Percentiles rank a stretch among this genome's conserved stretches.
Conservation (phyloP, 1,140 invertebrate species). For the Drosophila simulans region DNA sequence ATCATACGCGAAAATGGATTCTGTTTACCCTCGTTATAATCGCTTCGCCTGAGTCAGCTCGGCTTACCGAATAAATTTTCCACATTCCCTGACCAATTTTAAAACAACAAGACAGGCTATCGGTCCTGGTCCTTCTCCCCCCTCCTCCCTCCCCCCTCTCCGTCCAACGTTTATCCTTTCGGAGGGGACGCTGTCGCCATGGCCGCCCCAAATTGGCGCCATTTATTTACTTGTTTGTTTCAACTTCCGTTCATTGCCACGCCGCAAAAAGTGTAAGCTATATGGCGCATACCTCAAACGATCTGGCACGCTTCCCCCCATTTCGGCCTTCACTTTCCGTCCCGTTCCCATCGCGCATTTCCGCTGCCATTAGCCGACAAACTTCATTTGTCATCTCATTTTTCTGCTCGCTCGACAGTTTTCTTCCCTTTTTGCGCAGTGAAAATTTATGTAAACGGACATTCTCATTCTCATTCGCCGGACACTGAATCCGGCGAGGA, state of each 20-base stretch:
- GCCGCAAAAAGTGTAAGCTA: conserved; percentile 79
- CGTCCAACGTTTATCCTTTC: not conserved
- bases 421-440: conserved; percentile 67
- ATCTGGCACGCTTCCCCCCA: conserved; percentile 14
- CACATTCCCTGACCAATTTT: conserved; percentile 58
- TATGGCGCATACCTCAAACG: conserved; percentile 59
- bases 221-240: conserved; percentile 84
- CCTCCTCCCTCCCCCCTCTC: not conserved
- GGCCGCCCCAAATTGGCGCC: conserved; percentile 74
- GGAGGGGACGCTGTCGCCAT: conserved; percentile 27
- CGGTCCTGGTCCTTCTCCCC: not conserved
- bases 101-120: conserved; percentile 68
- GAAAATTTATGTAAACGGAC: conserved; percentile 82
- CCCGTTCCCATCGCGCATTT: conserved; percentile 52
- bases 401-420: conserved; percentile 82
- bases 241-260: conserved; percentile 83
- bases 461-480: conserved; percentile 64
- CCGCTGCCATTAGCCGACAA: conserved; percentile 81
- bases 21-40: conserved; percentile 82
- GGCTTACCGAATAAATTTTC: conserved; percentile 74
- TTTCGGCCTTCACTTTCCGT: not conserved
- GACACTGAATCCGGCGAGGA: conserved; percentile 40
- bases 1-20: conserved; percentile 81
- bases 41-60: conserved; percentile 77
- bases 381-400: conserved; percentile 83